Evolutionary conservation across 2,113 vertebrate genomes (phyloP), one percentile per base, ranked within the genome.

Genomic region (Onychostruthus taczanowskii): DNA sequence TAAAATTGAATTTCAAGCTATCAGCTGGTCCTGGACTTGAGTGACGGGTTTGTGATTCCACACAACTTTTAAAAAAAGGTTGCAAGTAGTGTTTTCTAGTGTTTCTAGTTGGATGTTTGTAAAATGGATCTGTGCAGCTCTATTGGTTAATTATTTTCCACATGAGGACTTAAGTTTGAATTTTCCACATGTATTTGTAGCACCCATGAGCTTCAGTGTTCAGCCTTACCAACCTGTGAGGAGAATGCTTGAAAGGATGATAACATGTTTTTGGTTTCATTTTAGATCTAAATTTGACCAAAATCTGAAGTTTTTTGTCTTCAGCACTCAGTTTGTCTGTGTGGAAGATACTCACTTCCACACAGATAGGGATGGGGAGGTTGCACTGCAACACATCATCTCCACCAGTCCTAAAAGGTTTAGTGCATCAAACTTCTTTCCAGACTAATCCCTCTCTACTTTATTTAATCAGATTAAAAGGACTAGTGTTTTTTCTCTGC

Each of bases 281-380:
- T 68, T 69, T 72, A 64, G 33, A 41, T 56, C 20, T 61, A 68
- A 70, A 11, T 77, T 77, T 1, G 0, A 10, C 14, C 2, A 2
- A 77, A 64, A 28, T 68, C 44, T 44, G 49, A 61, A 35, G 7
- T 15, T 72, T 24, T 72, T 78, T 19, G 2, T 67, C 47, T 63
- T 63, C 37, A 49, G 5, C 16, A 31, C 5, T 8, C 30, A 26
- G 5, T 75, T 79, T 72, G 13, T 74, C 37, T 67, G 14, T 37
- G 44, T 1, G 4, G 21, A 70, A 37, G 18, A 41, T 7, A 13
- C 10, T 84, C 0, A 0, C 20, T 68, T 46, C 58, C 27, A 46
- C 17, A 55, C 17, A 55, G 39, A 39, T 49, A 43, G 9, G 10
- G 13, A 64, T 64, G 53, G 21, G 52, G 55, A 93, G 11, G 22